These are phyloP conservation scores for Tragelaphus buxtoni DNA, from an alignment of 2,113 vertebrate species.

Conservation along the genomic window DNA sequence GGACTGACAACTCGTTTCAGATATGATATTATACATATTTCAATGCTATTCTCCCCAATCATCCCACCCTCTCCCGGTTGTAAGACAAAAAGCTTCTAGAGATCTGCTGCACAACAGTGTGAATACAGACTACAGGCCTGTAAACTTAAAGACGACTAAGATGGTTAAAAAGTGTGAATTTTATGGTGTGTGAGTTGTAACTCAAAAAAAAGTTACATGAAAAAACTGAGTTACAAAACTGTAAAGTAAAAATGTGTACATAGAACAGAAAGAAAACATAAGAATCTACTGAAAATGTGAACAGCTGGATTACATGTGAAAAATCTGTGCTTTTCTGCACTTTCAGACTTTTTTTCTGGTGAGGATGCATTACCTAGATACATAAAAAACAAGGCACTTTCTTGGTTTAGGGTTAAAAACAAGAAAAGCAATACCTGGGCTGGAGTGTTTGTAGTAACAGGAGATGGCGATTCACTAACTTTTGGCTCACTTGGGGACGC, in stretches of 20 bases:
- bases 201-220: not conserved
- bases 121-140: not conserved
- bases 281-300: not conserved
- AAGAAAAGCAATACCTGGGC: slow-evolving; percentile 78
- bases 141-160: not conserved
- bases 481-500: slow-evolving; percentile 90
- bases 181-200: not conserved
- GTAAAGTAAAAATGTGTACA: not conserved
- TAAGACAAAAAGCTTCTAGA: not conserved
- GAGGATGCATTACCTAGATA: not conserved
- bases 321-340: not conserved
- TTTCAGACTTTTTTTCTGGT: not conserved
- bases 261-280: not conserved
- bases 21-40: no score
- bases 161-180: not conserved
- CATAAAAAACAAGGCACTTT: not conserved
- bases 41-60: no score
- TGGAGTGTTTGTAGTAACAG: slow-evolving; percentile 75
- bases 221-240: not conserved
- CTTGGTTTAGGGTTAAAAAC: not conserved
- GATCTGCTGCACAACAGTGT: not conserved
- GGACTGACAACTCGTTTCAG: no score
- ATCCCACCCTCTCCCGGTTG: no score
- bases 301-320: not conserved
- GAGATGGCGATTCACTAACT: slow-evolving; percentile 84